phyloP scores from a whole-genome alignment of 2,888 invertebrate species.

The Antitype chi region DNA sequence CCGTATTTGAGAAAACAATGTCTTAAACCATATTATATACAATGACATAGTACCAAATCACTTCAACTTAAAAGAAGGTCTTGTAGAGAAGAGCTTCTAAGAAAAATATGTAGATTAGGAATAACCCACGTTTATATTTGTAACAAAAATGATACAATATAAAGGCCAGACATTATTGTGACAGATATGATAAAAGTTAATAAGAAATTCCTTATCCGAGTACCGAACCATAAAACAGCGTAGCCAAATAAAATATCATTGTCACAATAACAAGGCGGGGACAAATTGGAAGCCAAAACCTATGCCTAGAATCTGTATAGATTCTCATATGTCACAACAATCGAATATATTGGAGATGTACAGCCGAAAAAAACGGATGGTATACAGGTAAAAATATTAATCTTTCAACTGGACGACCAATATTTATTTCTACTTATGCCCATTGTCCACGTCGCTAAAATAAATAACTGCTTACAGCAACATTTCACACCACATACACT shows the following conservation, averaged over 20 bases:
- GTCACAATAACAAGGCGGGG: conserved; percentile 34
- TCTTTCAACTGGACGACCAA: not conserved
- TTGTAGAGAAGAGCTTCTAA: too few relatives aligned
- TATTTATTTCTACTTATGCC: too few relatives aligned
- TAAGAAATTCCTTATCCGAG: conserved; percentile 21
- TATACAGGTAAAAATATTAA: not conserved
- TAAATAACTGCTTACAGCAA: too few relatives aligned
- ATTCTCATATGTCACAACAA: conserved; percentile 38
- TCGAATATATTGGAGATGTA: conserved; percentile 59
- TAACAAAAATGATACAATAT: conserved; percentile 12
- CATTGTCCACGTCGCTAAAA: too few relatives aligned
- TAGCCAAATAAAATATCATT: conserved; percentile 26
- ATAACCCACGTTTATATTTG: not conserved
- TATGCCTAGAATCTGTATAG: conserved; percentile 29
- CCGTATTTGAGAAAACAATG: too few relatives aligned
- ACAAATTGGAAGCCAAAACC: conserved; percentile 30
- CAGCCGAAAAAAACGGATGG: conserved; percentile 4
- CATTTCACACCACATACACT: too few relatives aligned
- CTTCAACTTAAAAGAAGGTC: too few relatives aligned
- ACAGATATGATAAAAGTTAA: conserved; percentile 38
- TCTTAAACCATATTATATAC: too few relatives aligned
- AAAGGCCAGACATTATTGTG: conserved; percentile 7
- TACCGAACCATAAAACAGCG: conserved; percentile 30
- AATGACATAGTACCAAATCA: too few relatives aligned
- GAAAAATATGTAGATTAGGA: conserved; percentile 7